Conservation (phyloP, 2,888 invertebrate species). For the Scrobipalpa costella region DNA sequence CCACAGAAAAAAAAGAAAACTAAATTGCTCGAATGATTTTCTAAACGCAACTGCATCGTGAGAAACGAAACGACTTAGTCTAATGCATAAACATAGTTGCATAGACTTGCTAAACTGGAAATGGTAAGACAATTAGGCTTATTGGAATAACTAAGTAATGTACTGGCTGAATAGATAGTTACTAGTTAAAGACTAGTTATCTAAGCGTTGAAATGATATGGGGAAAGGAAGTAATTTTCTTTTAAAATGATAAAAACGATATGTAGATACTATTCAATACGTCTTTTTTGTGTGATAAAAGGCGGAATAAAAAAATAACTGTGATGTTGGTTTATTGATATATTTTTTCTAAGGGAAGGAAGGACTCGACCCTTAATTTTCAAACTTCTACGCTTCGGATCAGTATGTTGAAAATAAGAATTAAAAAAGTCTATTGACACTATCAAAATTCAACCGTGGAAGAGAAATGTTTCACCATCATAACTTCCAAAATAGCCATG, state of each 20-base stretch:
- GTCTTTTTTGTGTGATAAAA: too few species aligned
- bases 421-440: neutral
- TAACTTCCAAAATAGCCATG: neutral
- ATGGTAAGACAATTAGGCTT: constrained; percentile 14
- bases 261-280: too few species aligned
- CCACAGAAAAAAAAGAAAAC: neutral
- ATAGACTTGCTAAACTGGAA: constrained; percentile 17
- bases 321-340: too few species aligned
- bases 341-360: too few species aligned
- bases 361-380: too few species aligned
- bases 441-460: neutral
- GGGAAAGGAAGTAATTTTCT: too few species aligned
- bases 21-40: neutral
- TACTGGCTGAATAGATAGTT: neutral
- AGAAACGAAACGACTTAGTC: neutral
- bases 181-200: neutral
- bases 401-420: too few species aligned
- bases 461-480: neutral
- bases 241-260: too few species aligned
- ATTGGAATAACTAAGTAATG: constrained; percentile 34
- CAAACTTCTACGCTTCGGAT: too few species aligned
- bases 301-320: too few species aligned
- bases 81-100: constrained; percentile 15
- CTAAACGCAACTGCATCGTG: neutral
- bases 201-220: too few species aligned